Percentiles rank a stretch among this genome's conserved stretches.
These are phyloP conservation scores for Argyrosomus japonicus DNA, from an alignment of 2,113 vertebrate species.

Conservation along the genomic window DNA sequence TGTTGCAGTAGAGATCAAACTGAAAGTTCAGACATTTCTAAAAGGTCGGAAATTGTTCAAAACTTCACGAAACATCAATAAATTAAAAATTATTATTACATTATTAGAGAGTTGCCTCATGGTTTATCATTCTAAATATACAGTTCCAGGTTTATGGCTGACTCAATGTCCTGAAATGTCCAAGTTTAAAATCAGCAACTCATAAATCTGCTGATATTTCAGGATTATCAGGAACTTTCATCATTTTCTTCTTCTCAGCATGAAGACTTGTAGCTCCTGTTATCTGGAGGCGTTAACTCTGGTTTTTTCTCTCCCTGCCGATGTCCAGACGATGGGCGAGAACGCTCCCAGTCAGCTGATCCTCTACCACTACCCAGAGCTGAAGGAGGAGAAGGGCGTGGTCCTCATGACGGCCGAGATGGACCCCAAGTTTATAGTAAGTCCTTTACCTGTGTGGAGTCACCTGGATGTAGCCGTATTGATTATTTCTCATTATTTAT, in stretches of 20 bases:
- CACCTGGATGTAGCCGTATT: too few species aligned
- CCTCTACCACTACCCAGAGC: constrained; percentile 93
- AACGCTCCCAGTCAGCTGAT: constrained; percentile 92
- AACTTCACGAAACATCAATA: too few species aligned
- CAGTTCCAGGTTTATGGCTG: not conserved
- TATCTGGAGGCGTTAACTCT: not conserved
- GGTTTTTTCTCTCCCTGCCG: not conserved
- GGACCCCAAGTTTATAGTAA: constrained; percentile 92
- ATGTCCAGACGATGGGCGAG: constrained; percentile 88
- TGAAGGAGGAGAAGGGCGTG: constrained; percentile 92
- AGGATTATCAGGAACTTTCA: not conserved
- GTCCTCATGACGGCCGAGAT: constrained; percentile 96
- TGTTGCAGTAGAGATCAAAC: too few species aligned
- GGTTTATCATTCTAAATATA: not conserved
- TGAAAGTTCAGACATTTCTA: too few species aligned
- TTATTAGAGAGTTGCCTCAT: not conserved
- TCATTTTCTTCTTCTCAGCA: not conserved
- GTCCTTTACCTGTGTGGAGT: constrained; percentile 27
- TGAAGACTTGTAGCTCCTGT: not conserved
- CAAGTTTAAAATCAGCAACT: not conserved
- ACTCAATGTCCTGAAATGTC: not conserved
- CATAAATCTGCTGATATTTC: not conserved
- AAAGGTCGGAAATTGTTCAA: too few species aligned
- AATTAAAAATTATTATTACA: too few species aligned
- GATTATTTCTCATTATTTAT: too few species aligned